Conservation (phyloP, 2,113 vertebrate genomes). For the Amphiprion percula region DNA sequence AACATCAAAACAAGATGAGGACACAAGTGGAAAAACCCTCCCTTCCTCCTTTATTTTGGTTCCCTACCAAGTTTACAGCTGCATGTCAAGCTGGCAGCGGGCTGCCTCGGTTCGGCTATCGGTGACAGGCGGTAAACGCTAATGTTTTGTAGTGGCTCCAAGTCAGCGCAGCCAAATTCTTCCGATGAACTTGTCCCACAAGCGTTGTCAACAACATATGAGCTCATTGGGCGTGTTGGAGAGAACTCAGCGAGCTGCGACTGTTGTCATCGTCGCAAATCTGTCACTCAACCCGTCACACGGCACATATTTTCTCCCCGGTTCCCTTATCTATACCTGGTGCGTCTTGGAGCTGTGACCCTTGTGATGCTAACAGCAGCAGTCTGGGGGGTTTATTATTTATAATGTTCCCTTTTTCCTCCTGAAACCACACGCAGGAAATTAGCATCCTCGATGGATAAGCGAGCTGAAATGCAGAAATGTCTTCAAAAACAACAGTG, state of each 20-base stretch:
- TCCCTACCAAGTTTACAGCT: conserved; percentile 66
- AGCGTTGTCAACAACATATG: conserved; percentile 59
- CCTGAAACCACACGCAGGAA: not conserved
- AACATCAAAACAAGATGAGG: conserved; percentile 37
- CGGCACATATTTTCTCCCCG: not conserved
- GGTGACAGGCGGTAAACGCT: conserved; percentile 47
- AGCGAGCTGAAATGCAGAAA: conserved; percentile 24
- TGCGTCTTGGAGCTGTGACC: not conserved
- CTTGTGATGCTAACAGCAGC: not conserved
- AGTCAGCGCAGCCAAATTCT: conserved; percentile 61
- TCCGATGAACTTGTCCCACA: conserved; percentile 61
- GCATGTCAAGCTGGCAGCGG: conserved; percentile 64
- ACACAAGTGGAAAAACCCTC: conserved; percentile 44
- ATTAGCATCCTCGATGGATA: conserved; percentile 33
- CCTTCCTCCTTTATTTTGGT: conserved; percentile 57
- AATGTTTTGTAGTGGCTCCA: conserved; percentile 68
- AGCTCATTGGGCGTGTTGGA: conserved; percentile 69
- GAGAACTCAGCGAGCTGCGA: conserved; percentile 48
- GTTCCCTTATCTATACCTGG: not conserved
- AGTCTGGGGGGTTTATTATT: not conserved
- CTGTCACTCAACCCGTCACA: conserved; percentile 23
- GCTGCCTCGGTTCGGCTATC: conserved; percentile 38
- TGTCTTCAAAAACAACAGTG: conserved; percentile 30
- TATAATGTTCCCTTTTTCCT: not conserved
- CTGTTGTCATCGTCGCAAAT: conserved; percentile 59